Evolutionary conservation across 2,888 invertebrate genomes (phyloP), one percentile per base, ranked within the genome.

Genomic region (Nycteola revayana): DNA sequence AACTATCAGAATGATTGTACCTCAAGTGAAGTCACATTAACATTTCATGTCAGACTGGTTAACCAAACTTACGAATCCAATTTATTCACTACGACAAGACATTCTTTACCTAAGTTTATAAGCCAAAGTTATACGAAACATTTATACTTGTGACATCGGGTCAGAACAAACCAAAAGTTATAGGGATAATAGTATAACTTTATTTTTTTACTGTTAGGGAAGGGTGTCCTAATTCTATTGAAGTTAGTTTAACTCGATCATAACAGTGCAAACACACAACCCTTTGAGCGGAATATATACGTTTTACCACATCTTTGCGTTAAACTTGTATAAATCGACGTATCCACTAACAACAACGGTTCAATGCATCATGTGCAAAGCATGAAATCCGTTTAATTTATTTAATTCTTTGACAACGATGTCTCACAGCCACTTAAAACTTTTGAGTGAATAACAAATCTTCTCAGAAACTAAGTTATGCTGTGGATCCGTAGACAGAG

Each of bases 381-480:
- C 55, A 42, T 29, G 8, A 32, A 59, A 39, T 55, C n/a, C 60
- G 51, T 55, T 57, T 38, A 66, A 67, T 48, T 75, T 71, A 73
- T 80, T 79, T 80, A 79, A 85, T 78, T 79, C 80, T 82, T 81
- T 75, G 74, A 78, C 77, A 75, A 80, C 76, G 74, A 75, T 83
- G 81, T 83, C 84, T 85, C 85, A 80, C 84, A 86, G 81, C 75
- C 85, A 84, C 86, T 86, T 86, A 84, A 86, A 87, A 86, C 73
- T 86, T 86, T 79, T 75, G 75, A 85, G 79, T 82, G 85, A 85
- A 86, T 86, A 86, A 86, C 86, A 87, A 86, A 87, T 85, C 86
- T 83, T 67, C 69, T 75, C 70, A 60, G 71, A 79, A 85, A 86
- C 83, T 63, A 78, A 86, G 83, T 87, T 84, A 71, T 66, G 66